phyloP scores from a whole-genome alignment of 2,797 vertebrate species.

The Erpetoichthys calabaricus region DNA sequence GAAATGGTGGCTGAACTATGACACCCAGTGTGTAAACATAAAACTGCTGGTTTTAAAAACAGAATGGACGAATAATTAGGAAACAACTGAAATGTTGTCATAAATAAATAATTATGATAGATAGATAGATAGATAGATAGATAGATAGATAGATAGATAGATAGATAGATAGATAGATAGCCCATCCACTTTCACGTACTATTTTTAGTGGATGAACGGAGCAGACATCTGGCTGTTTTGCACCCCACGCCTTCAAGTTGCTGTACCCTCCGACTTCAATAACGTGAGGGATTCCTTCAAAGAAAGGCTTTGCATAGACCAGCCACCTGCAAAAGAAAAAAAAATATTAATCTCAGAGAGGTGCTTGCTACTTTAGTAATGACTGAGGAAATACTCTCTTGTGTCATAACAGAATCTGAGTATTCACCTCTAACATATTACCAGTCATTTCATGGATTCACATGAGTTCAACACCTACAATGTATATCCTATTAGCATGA shows the following conservation, averaged over 20 bases:
- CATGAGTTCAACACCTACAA: too few relatives aligned
- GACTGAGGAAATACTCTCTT: not conserved
- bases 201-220: conserved; percentile 80
- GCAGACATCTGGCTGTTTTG: conserved; percentile 60
- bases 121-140: too few relatives aligned
- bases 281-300: conserved; percentile 65
- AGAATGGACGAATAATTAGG: too few relatives aligned
- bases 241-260: conserved; percentile 67
- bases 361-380: not conserved
- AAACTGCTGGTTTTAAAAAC: too few relatives aligned
- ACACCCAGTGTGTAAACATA: too few relatives aligned
- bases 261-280: conserved; percentile 78
- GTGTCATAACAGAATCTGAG: not conserved
- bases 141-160: too few relatives aligned
- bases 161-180: too few relatives aligned
- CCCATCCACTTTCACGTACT: conserved; percentile 47
- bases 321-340: conserved; percentile 59
- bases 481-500: too few relatives aligned
- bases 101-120: too few relatives aligned
- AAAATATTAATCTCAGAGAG: not conserved
- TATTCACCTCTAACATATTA: not conserved
- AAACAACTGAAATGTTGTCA: too few relatives aligned
- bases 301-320: conserved; percentile 77
- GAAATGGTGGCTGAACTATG: too few relatives aligned
- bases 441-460: not conserved